Evolutionary conservation across 2,113 vertebrate genomes (phyloP).

Genomic region (Hypanus sabinus): DNA sequence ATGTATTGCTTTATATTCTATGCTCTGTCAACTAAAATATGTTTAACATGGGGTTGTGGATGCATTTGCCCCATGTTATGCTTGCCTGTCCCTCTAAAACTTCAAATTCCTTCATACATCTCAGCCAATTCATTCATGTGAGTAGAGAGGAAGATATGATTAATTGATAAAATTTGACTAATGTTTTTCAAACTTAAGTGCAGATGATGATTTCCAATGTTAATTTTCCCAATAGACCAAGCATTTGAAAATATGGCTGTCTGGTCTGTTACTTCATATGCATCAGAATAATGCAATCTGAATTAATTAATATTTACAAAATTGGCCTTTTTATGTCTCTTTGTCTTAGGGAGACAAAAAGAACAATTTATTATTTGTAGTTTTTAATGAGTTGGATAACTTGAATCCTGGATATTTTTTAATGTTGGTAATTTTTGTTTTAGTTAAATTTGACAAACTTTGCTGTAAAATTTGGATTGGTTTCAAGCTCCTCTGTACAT

Average conservation of each 20-base stretch:
- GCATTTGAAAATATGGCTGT: background rate
- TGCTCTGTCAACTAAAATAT: no score
- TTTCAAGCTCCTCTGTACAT: background rate
- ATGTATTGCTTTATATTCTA: no score
- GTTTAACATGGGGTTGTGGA: no score
- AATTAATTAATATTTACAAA: constrained; percentile 18
- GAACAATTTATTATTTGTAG: constrained; percentile 18
- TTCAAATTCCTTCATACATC: no score
- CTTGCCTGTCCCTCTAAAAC: no score
- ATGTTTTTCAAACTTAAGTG: background rate
- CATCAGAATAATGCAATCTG: background rate
- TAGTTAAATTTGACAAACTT: background rate
- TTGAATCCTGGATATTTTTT: constrained; percentile 22
- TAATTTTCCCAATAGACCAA: background rate
- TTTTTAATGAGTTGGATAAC: constrained; percentile 13
- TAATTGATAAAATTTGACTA: background rate
- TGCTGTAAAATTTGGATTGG: background rate
- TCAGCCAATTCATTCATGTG: no score
- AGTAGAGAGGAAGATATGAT: background rate
- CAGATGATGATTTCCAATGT: background rate
- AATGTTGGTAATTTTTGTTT: background rate
- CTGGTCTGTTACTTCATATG: background rate
- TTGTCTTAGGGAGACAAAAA: background rate
- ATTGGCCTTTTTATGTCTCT: background rate
- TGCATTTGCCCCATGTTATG: no score